phyloP scores from a whole-genome alignment of 2,113 vertebrate genomes.

The Mustelus asterias region DNA sequence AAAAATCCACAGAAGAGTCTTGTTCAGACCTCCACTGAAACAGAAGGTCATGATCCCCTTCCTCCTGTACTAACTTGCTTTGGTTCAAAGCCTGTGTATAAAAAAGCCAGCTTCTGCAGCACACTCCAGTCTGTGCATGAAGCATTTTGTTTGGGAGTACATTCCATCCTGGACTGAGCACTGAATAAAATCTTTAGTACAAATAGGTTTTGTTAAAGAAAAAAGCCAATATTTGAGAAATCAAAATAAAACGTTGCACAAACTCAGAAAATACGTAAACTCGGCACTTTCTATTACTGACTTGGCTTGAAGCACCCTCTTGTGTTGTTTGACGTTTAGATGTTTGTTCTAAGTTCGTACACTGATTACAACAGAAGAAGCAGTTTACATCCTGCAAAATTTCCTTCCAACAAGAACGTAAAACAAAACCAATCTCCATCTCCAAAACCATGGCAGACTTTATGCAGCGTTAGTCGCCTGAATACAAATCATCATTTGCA shows the following conservation, averaged over 20 bases:
- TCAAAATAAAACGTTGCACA: background rate
- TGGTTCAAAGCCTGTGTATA: background rate
- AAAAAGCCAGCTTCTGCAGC: background rate
- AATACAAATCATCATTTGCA: conserved; percentile 32
- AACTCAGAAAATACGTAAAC: background rate
- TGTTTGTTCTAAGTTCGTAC: background rate
- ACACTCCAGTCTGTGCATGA: background rate
- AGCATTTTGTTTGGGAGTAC: background rate
- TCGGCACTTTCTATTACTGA: background rate
- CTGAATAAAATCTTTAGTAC: too few species aligned
- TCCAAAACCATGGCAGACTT: background rate
- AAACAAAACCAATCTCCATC: background rate
- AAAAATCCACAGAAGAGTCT: background rate
- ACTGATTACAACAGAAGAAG: background rate
- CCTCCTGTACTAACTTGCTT: background rate
- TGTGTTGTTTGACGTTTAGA: background rate
- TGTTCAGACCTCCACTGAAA: background rate
- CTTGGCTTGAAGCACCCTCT: background rate
- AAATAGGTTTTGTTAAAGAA: background rate
- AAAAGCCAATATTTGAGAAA: background rate
- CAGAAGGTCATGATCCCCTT: background rate
- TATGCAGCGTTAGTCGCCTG: background rate
- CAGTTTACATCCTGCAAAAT: too few species aligned
- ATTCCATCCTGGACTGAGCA: background rate
- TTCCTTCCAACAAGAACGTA: background rate